phyloP scores from a whole-genome alignment of 2,888 invertebrate species.

The Ornithoptera priamus region DNA sequence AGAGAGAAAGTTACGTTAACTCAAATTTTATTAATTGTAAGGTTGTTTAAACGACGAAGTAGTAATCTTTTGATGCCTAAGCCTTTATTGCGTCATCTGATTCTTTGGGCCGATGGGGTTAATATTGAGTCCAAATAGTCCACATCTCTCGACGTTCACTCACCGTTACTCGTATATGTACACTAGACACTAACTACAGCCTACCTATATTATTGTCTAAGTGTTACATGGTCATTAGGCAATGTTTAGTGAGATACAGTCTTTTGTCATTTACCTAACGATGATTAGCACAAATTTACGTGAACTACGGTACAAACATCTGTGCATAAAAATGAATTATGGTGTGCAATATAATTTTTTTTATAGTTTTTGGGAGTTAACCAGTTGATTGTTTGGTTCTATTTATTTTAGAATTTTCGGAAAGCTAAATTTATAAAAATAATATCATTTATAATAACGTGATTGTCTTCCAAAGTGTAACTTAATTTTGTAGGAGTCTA shows the following conservation, averaged over 20 bases:
- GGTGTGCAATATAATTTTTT: constrained; percentile 45
- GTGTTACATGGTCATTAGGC: neutral
- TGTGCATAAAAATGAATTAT: constrained; percentile 39
- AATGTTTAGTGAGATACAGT: neutral
- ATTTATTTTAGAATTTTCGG: constrained; percentile 12
- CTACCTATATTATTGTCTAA: neutral
- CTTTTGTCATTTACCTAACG: neutral
- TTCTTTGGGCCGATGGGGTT: too few species aligned
- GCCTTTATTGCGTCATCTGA: too few species aligned
- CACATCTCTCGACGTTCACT: too few species aligned
- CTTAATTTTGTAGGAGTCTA: neutral
- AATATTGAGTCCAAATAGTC: too few species aligned
- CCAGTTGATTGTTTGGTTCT: constrained; percentile 7
- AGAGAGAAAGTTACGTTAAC: too few species aligned
- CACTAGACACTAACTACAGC: neutral
- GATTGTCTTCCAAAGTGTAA: constrained; percentile 27
- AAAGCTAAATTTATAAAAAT: neutral
- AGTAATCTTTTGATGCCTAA: too few species aligned
- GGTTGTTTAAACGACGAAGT: too few species aligned
- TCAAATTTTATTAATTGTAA: too few species aligned
- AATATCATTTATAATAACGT: constrained; percentile 11
- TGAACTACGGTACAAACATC: constrained; percentile 37
- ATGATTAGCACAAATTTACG: constrained; percentile 35
- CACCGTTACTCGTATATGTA: too few species aligned
- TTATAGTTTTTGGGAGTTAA: constrained; percentile 18